Base-by-base conservation (phyloP, 2,113 vertebrate species). In the Syngnathoides biaculeatus region DNA sequence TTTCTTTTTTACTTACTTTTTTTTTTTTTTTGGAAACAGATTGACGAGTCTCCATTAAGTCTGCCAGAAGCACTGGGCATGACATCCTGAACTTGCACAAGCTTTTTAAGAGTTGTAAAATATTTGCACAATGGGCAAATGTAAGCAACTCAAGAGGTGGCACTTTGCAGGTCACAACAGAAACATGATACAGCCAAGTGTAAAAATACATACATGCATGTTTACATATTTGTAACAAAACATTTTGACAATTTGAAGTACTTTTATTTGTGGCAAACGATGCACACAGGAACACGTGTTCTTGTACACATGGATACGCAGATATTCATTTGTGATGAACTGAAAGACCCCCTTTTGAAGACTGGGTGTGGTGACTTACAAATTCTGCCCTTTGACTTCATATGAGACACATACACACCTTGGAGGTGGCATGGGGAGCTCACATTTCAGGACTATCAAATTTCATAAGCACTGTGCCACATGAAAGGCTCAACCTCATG, bases 391-490 rank as follows among this genome's bases (percentile, higher is more conserved):
- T 87, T 80, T 83, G 80, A 87, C 81, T 81, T 83, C 75, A 77
- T 79, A 68, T 6, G 14, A 61, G 47, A 38, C 27, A 63, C 47
- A 72, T 66, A 67, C 42, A 75, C 72, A 81, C 68, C 55, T 58
- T 55, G 3, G 52, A 26, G 13, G 52, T 55, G 52, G 52, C 5
- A 22, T 55, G 52, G 74, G 80, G 73, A 80, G 86, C 84, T 86
- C 86, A 81, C 74, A 85, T 87, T 90, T 89, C 88, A 90, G 84
- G 27, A 71, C 74, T 82, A 82, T 88, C 83, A 24, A 42, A 71
- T 90, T 86, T 88, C 87, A 85, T 84, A 84, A 85, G 81, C 82
- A 67, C 72, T 55, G 81, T 73, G 69, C 74, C 75, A 75, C 69
- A 75, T 89, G 72, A 88, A 88, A 87, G 82, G 67, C 69, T 66